Evolutionary conservation across 1,140 invertebrate genomes (phyloP).

Genomic region (Geopemphigus sp.): DNA sequence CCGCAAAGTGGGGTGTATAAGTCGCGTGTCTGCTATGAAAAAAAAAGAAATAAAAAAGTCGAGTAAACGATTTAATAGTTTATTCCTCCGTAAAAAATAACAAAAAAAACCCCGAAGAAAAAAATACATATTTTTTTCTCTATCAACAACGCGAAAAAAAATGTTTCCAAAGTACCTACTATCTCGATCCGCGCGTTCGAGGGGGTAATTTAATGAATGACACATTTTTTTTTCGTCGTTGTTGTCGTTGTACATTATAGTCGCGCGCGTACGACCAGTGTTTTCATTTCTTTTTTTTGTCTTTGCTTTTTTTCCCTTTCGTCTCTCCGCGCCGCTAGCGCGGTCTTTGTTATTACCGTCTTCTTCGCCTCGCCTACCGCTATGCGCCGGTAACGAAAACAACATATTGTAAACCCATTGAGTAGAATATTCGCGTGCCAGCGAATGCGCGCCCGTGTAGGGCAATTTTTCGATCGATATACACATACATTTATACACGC

Average conservation of each 20-base stretch:
- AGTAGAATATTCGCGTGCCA: constrained; percentile 18
- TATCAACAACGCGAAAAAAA: constrained; percentile 21
- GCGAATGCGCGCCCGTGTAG: too few species aligned
- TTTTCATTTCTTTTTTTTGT: constrained; percentile 23
- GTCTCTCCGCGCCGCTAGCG: too few species aligned
- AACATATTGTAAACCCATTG: constrained; percentile 2
- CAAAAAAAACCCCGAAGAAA: not conserved
- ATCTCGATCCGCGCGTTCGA: not conserved
- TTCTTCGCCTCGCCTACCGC: not conserved
- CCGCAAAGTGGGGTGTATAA: constrained; percentile 39
- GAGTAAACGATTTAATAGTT: constrained; percentile 49
- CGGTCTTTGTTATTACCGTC: not conserved
- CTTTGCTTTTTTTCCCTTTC: not conserved
- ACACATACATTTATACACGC: too few species aligned
- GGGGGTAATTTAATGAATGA: constrained; percentile 47
- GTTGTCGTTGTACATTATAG: not conserved
- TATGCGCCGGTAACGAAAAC: too few species aligned
- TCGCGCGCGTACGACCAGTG: not conserved
- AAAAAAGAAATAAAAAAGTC: constrained; percentile 38
- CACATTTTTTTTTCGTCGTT: constrained; percentile 16
- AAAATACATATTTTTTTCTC: constrained; percentile 38
- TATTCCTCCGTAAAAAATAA: constrained; percentile 38
- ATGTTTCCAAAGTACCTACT: constrained; percentile 36
- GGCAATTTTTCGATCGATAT: too few species aligned
- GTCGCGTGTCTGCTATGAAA: constrained; percentile 43